Percentiles rank a stretch among this genome's conserved stretches.
These are phyloP conservation scores for Drosophila quadrilineata DNA, from an alignment of 1,140 invertebrate species.

Conservation along the genomic window DNA sequence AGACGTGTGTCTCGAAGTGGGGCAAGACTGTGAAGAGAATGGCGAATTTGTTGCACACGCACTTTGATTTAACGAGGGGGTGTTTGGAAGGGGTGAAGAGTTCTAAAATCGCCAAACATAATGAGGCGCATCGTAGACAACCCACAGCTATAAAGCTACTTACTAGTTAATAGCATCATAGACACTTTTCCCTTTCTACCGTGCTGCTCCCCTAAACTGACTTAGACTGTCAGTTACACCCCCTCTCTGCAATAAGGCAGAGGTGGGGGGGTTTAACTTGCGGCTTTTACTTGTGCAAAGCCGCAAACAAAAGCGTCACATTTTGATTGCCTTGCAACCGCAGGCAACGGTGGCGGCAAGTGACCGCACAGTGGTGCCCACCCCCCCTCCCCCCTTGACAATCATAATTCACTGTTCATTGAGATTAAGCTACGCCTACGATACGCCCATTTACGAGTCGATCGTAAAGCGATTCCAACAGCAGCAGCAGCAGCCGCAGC, in stretches of 20 bases:
- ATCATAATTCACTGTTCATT: constrained; percentile 45
- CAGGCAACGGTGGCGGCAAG: constrained; percentile 22
- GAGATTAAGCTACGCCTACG: constrained; percentile 22
- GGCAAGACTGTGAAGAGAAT: constrained; percentile 29
- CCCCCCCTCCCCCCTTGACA: too few relatives aligned
- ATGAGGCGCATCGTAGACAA: constrained; percentile 4
- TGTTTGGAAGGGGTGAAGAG: background rate
- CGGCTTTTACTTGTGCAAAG: constrained; percentile 35
- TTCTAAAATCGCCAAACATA: constrained; percentile 9
- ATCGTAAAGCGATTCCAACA: constrained; percentile 21
- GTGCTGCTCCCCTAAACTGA: background rate
- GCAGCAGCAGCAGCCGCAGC: background rate
- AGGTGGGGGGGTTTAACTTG: constrained; percentile 36
- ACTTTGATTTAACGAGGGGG: background rate
- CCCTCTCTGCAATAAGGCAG: constrained; percentile 13
- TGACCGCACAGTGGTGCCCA: constrained; percentile 2
- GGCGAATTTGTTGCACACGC: constrained; percentile 33
- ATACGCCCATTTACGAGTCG: constrained; percentile 11
- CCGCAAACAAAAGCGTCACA: constrained; percentile 55
- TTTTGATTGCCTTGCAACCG: constrained; percentile 60
- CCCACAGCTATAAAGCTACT: constrained; percentile 36
- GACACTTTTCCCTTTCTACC: too few relatives aligned
- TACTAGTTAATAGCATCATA: constrained; percentile 54
- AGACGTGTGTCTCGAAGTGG: constrained; percentile 4
- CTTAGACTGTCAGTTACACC: background rate